Conservation (phyloP, 2,888 invertebrate species). For the Drosophila suboccidentalis region DNA sequence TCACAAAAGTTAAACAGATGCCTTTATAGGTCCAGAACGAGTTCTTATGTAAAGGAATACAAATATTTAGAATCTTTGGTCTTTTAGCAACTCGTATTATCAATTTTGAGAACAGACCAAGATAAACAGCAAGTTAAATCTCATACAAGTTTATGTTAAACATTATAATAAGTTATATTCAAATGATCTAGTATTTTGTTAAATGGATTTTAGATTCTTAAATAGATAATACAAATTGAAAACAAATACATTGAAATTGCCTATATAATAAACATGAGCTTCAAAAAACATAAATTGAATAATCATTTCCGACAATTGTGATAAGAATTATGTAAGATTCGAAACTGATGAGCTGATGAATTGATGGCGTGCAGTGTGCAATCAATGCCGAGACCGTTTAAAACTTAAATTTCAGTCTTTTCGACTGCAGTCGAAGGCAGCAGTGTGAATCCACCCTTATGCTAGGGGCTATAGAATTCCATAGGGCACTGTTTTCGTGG, state of each 20-base stretch:
- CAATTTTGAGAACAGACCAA: background rate
- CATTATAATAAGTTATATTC: slow-evolving; percentile 10
- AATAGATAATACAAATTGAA: slow-evolving; percentile 5
- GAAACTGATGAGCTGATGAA: slow-evolving; percentile 1
- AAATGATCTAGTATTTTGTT: slow-evolving; percentile 18
- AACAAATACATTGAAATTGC: slow-evolving; percentile 5
- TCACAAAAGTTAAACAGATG: background rate
- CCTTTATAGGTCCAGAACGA: background rate
- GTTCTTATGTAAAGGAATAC: background rate
- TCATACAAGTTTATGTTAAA: slow-evolving; percentile 20
- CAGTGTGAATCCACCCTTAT: slow-evolving; percentile 44
- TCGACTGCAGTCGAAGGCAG: slow-evolving; percentile 1
- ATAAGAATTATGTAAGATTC: background rate
- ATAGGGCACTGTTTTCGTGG: slow-evolving; percentile 35
- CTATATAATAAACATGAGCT: slow-evolving; percentile 53
- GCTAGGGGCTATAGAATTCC: slow-evolving; percentile 22
- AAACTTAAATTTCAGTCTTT: slow-evolving; percentile 26
- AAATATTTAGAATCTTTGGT: background rate
- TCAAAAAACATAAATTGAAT: slow-evolving; percentile 20
- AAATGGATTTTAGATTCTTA: slow-evolving; percentile 15
- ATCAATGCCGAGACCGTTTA: slow-evolving; percentile 35
- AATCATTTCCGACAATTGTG: background rate
- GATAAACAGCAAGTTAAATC: slow-evolving; percentile 5
- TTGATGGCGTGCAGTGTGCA: slow-evolving; percentile 6
- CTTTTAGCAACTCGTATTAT: background rate